Conservation (phyloP, 2,797 vertebrate genomes). For the Pangasius djambal region DNA sequence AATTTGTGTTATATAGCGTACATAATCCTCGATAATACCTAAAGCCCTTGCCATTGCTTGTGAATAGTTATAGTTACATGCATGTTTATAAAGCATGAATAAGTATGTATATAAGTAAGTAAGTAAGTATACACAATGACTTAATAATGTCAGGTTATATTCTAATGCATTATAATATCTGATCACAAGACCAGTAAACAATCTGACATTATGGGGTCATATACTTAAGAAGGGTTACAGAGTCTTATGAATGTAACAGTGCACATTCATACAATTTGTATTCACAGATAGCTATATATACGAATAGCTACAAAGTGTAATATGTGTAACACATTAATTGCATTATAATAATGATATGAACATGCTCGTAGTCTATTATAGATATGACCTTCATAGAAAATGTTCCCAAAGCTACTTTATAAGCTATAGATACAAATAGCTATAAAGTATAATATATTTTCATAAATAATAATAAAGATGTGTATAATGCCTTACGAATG, state of each 20-base stretch:
- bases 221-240: neutral
- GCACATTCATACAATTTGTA: neutral
- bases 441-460: neutral
- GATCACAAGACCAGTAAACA: neutral
- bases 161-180: neutral
- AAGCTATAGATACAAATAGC: neutral
- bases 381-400: neutral
- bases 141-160: too few species aligned
- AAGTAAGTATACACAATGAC: too few species aligned
- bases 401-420: neutral
- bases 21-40: too few species aligned
- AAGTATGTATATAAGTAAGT: too few species aligned
- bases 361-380: neutral
- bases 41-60: too few species aligned
- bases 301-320: neutral
- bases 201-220: neutral
- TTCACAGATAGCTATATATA: neutral
- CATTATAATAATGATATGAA: neutral
- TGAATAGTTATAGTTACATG: neutral
- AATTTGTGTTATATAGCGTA: too few species aligned
- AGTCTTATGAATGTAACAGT: neutral
- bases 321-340: neutral
- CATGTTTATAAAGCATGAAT: neutral
- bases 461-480: neutral
- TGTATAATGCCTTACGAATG: neutral